Conservation (phyloP, 2,888 invertebrate species). For the Idaea aversata region DNA sequence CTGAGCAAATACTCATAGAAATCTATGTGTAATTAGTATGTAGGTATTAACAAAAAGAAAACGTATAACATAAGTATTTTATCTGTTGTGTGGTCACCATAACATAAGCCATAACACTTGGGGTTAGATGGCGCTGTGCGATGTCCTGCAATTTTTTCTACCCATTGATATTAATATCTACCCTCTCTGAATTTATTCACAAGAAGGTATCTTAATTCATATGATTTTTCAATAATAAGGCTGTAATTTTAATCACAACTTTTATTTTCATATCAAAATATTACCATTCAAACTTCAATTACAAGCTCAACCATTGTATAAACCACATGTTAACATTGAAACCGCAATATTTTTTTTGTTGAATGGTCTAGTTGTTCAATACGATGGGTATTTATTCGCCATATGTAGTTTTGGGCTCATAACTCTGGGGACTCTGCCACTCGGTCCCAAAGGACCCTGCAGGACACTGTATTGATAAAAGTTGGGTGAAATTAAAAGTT, state of each 20-base stretch:
- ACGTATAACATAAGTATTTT: no score
- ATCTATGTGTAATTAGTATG: no score
- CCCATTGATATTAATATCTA: no score
- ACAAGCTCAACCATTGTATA: slow-evolving; percentile 16
- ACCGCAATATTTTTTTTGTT: slow-evolving; percentile 44
- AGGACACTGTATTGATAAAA: neutral
- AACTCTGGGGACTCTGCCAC: slow-evolving; percentile 55
- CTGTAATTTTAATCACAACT: neutral
- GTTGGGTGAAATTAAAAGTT: neutral
- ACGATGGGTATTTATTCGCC: slow-evolving; percentile 76
- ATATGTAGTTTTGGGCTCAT: slow-evolving; percentile 73
- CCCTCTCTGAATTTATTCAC: no score
- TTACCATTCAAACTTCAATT: slow-evolving; percentile 6
- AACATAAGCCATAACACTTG: no score
- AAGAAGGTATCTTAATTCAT: no score
- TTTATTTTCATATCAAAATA: slow-evolving; percentile 10
- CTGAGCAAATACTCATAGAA: no score
- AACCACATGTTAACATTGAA: slow-evolving; percentile 34
- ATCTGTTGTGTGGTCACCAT: no score
- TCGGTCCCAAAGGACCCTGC: neutral
- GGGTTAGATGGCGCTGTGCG: no score
- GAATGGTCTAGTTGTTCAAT: slow-evolving; percentile 49
- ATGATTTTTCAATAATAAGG: no score
- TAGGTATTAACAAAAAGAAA: no score
- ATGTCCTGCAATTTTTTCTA: no score